phyloP scores from a whole-genome alignment of 2,113 vertebrate genomes.

The Typhlomys cinereus region DNA sequence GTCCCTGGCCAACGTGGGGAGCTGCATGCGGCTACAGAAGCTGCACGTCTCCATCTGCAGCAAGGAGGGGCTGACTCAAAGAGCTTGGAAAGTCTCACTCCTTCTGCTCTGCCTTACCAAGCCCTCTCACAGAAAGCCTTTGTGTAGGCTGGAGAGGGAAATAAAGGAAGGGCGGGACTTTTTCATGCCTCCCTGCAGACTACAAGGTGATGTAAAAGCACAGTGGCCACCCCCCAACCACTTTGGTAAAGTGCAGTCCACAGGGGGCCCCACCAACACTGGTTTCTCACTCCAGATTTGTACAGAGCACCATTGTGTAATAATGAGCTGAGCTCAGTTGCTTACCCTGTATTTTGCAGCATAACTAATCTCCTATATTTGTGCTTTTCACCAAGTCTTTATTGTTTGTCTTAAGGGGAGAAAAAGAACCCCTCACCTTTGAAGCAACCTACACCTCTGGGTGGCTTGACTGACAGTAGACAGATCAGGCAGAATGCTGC shows the following conservation, averaged over 20 bases:
- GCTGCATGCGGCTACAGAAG: conserved; percentile 38
- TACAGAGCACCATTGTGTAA: conserved; percentile 64
- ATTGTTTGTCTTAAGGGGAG: conserved; percentile 49
- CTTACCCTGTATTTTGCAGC: conserved; percentile 61
- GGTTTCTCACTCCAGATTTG: conserved; percentile 42
- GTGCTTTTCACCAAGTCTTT: conserved; percentile 64
- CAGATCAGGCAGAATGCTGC: background rate
- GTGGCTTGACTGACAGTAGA: background rate
- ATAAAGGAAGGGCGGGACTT: conserved; percentile 72
- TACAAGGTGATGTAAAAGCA: conserved; percentile 66
- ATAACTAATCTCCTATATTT: conserved; percentile 70
- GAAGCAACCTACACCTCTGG: conserved; percentile 54
- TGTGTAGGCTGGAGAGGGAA: conserved; percentile 75
- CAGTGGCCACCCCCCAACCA: conserved; percentile 52
- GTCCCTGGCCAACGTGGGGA: conserved; percentile 9
- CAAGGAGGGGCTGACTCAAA: conserved; percentile 44
- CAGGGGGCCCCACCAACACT: conserved; percentile 68
- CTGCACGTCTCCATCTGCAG: conserved; percentile 41
- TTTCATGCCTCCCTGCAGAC: conserved; percentile 62
- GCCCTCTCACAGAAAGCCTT: conserved; percentile 68
- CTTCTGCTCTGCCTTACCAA: conserved; percentile 67
- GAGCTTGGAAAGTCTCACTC: conserved; percentile 50
- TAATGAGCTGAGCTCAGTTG: conserved; percentile 63
- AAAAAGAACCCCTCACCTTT: conserved; percentile 63
- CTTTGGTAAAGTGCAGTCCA: conserved; percentile 67